A percentile compares a stretch with the other conserved stretches of the same genome.
phyloP scores from a whole-genome alignment of 2,888 invertebrate genomes.

The Drosophila nr. medialis region DNA sequence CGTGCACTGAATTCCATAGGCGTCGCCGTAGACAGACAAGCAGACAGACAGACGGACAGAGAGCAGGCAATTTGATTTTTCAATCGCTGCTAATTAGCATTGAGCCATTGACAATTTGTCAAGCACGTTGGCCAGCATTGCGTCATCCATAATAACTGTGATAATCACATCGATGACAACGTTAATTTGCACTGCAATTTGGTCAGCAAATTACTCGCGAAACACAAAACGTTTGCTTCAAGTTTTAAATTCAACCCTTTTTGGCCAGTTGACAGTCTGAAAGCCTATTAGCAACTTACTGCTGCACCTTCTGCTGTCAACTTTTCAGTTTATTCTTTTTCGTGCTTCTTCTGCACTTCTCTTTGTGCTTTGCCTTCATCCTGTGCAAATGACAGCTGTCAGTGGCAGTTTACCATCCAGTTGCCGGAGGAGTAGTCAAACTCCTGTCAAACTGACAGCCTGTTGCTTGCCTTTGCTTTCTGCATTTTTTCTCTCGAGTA shows the following conservation, averaged over 20 bases:
- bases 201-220: constrained; percentile 36
- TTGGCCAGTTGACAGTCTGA: constrained; percentile 7
- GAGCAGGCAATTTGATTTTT: constrained; percentile 72
- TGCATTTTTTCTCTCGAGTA: constrained; percentile 30
- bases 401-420: constrained; percentile 64
- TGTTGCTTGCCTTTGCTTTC: constrained; percentile 57
- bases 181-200: constrained; percentile 33
- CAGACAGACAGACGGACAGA: constrained; percentile 2
- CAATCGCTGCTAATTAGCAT: constrained; percentile 77
- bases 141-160: constrained; percentile 54
- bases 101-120: constrained; percentile 69
- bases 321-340: constrained; percentile 2
- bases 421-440: constrained; percentile 27
- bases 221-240: constrained; percentile 5
- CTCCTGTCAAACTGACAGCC: constrained; percentile 67
- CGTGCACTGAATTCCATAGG: constrained; percentile 64
- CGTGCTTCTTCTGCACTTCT: constrained; percentile 3
- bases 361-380: constrained; percentile 9
- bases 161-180: constrained; percentile 62
- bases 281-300: constrained; percentile 46
- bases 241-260: constrained; percentile 30
- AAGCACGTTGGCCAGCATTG: constrained; percentile 37
- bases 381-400: constrained; percentile 74
- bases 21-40: constrained; percentile 48
- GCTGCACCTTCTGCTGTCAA: constrained; percentile 38